These are phyloP conservation scores for Cichlasoma orientale DNA, from an alignment of 2,797 vertebrate genomes.

Conservation along the genomic window DNA sequence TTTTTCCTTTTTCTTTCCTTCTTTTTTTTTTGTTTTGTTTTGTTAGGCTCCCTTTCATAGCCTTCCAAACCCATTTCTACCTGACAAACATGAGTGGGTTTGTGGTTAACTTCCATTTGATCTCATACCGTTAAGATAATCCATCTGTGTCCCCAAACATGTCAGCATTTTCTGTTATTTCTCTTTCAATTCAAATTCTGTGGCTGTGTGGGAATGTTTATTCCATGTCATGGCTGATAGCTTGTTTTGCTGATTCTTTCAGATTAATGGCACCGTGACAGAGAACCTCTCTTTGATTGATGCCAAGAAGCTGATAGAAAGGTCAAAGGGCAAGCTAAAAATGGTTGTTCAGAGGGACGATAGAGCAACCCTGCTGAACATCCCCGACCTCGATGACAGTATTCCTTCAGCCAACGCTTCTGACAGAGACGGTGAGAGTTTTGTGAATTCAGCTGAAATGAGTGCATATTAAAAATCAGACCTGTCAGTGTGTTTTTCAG, in stretches of 20 bases:
- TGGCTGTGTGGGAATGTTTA: not conserved
- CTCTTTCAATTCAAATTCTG: not conserved
- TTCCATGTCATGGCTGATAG: not conserved
- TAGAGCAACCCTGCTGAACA: constrained; percentile 93
- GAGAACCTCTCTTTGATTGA: constrained; percentile 99
- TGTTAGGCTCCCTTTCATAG: no score
- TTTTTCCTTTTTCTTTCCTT: no score
- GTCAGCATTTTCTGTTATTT: not conserved
- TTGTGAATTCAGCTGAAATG: not conserved
- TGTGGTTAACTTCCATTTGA: not conserved
- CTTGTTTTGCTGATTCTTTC: constrained; percentile 27
- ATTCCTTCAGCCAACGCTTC: constrained; percentile 97
- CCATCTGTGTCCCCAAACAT: not conserved
- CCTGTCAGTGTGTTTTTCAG: not conserved
- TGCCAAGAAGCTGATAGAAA: constrained; percentile 98
- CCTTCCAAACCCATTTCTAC: no score
- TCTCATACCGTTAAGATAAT: not conserved
- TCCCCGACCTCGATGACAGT: constrained; percentile 98
- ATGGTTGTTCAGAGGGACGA: constrained; percentile 99
- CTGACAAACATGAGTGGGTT: no score
- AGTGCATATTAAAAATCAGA: not conserved
- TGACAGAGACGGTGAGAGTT: constrained; percentile 92
- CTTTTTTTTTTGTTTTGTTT: no score
- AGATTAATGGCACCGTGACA: constrained; percentile 99
- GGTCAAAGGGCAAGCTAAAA: constrained; percentile 99